phyloP scores from a whole-genome alignment of 2,888 invertebrate species.

The Miltochrista miniata region DNA sequence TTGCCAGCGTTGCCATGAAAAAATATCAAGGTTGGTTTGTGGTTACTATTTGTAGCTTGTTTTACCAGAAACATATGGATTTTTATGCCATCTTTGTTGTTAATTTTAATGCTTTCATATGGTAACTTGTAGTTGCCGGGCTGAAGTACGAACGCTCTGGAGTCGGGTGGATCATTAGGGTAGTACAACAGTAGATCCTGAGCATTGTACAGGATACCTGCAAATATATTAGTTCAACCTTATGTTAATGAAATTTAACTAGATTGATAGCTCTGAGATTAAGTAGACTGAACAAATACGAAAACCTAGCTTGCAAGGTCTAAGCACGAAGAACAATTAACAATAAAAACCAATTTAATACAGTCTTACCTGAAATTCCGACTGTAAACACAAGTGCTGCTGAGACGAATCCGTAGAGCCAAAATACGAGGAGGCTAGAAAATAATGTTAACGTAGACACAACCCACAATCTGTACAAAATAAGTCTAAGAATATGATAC shows the following conservation, averaged over 20 bases:
- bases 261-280: no score
- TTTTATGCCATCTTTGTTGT: conserved; percentile 88
- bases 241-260: no score
- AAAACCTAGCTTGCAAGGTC: background rate
- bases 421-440: conserved; percentile 90
- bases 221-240: background rate
- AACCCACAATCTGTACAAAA: conserved; percentile 90
- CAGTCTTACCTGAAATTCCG: conserved; percentile 87
- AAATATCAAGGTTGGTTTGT: conserved; percentile 93
- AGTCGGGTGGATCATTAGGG: conserved; percentile 94
- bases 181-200: conserved; percentile 95
- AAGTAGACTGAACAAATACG: background rate
- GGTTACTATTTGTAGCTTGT: conserved; percentile 87
- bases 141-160: conserved; percentile 93
- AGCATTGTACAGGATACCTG: conserved; percentile 92
- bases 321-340: background rate
- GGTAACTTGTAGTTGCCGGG: conserved; percentile 94
- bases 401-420: conserved; percentile 91
- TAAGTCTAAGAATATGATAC: conserved; percentile 76
- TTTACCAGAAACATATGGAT: conserved; percentile 93
- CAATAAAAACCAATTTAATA: background rate
- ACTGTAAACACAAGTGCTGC: conserved; percentile 88
- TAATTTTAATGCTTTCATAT: conserved; percentile 90
- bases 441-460: conserved; percentile 89
- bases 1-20: conserved; percentile 99